Conservation (phyloP, 2,888 invertebrate genomes). For the Sesia apiformis region DNA sequence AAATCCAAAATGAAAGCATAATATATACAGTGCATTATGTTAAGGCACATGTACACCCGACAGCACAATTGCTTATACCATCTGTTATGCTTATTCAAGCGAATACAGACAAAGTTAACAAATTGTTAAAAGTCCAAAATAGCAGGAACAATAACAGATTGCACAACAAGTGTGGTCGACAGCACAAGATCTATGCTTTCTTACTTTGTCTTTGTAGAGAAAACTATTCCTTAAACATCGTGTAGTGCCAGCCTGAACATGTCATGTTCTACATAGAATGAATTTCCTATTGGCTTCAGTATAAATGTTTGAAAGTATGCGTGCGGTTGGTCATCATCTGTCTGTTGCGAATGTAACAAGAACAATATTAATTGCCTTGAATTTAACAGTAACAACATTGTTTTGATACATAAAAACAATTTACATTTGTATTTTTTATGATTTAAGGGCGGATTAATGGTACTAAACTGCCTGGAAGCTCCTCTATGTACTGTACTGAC, state of each 20-base stretch:
- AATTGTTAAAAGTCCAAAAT: neutral
- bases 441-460: no score
- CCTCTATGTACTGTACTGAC: no score
- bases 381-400: no score
- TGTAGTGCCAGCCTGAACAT: constrained; percentile 95
- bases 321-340: constrained; percentile 95
- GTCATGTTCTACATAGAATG: constrained; percentile 96
- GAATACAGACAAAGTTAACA: neutral
- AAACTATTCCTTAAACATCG: constrained; percentile 63
- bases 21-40: neutral
- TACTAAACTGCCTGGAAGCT: no score
- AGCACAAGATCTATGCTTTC: constrained; percentile 21
- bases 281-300: constrained; percentile 89
- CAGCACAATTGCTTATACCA: neutral
- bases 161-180: neutral
- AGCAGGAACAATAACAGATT: neutral
- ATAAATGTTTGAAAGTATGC: constrained; percentile 96
- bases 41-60: neutral
- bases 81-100: neutral
- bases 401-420: no score
- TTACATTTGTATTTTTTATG: no score
- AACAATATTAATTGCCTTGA: constrained; percentile 1
- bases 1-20: constrained; percentile 8
- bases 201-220: constrained; percentile 26
- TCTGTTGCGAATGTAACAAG: constrained; percentile 80